Conservation (phyloP, 2,113 vertebrate genomes). For the Colius striatus region DNA sequence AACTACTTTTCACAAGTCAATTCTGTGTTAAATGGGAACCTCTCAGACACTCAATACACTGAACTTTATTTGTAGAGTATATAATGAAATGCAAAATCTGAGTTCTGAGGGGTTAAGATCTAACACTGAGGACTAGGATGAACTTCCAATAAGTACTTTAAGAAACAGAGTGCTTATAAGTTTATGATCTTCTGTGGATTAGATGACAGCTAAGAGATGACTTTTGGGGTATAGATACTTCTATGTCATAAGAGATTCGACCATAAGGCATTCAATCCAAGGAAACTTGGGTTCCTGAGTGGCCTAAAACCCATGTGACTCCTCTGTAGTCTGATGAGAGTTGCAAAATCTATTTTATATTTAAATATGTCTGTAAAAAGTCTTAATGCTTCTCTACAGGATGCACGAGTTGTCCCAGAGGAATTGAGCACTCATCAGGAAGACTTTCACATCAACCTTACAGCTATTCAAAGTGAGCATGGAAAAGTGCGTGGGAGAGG, state of each 20-base stretch:
- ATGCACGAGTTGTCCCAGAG: background rate
- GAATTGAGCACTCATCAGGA: background rate
- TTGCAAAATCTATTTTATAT: background rate
- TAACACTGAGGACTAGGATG: background rate
- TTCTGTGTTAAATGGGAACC: background rate
- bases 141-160: background rate
- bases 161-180: background rate
- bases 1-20: background rate
- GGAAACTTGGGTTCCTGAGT: background rate
- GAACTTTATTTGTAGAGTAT: background rate
- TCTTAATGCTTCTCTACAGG: background rate
- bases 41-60: fast-evolving
- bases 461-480: background rate
- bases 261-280: background rate
- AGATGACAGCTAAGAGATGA: background rate
- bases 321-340: background rate
- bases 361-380: background rate
- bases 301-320: background rate
- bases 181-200: background rate
- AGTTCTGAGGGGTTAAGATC: background rate
- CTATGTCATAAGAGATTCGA: background rate
- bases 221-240: background rate
- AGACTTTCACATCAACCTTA: background rate
- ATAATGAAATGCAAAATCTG: background rate
- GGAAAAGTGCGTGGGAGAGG: background rate